Conservation (phyloP, 2,797 vertebrate species). For the Acanthis flammea region DNA sequence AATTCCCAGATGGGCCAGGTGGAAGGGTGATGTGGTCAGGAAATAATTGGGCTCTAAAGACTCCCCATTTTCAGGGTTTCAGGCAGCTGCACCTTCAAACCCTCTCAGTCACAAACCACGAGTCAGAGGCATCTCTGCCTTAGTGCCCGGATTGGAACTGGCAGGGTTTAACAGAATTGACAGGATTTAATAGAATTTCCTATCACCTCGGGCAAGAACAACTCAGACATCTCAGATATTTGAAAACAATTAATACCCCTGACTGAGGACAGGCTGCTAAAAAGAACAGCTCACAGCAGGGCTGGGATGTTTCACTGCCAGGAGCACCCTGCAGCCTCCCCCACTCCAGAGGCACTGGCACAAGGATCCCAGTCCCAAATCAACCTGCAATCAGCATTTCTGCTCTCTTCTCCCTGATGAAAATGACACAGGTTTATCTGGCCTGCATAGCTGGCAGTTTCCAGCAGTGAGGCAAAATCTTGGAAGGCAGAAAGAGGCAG, state of each 20-base stretch:
- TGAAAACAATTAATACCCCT: constrained; percentile 31
- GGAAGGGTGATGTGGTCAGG: not conserved
- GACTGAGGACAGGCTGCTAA: not conserved
- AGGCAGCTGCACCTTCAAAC: not conserved
- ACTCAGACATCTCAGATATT: not conserved
- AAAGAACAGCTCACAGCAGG: not conserved
- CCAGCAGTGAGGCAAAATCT: not conserved
- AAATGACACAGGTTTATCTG: not conserved
- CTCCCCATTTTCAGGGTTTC: not conserved
- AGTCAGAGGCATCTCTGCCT: not conserved
- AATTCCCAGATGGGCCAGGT: not conserved
- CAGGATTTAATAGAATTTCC: not conserved
- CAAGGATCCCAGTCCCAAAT: not conserved
- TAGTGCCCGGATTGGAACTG: not conserved
- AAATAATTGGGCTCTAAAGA: not conserved
- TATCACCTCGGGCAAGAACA: constrained; percentile 23
- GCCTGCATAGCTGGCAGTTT: not conserved
- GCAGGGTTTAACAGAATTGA: not conserved
- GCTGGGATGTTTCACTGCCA: not conserved
- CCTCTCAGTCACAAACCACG: not conserved
- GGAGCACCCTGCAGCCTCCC: not conserved
- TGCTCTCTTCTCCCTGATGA: not conserved
- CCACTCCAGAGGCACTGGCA: not conserved
- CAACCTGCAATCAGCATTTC: not conserved
- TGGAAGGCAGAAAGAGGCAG: accelerated